phyloP scores from a whole-genome alignment of 2,888 invertebrate genomes.

The Elysia crispata region DNA sequence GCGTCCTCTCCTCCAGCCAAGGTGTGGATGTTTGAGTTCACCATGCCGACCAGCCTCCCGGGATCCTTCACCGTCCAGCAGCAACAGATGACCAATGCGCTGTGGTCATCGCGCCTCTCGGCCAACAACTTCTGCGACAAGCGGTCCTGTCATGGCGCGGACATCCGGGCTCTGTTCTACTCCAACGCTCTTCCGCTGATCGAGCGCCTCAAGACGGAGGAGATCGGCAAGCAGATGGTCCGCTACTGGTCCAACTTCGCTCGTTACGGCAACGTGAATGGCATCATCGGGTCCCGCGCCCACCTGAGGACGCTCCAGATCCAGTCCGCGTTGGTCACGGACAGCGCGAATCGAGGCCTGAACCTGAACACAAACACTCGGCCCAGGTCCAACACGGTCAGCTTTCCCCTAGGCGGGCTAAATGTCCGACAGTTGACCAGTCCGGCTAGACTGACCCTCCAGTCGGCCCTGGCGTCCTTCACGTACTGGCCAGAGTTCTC shows the following conservation, averaged over 20 bases:
- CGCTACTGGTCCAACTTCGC: conserved; percentile 68
- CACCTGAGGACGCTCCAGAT: conserved; percentile 25
- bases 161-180: conserved; percentile 59
- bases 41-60: conserved; percentile 20
- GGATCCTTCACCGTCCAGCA: neutral
- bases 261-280: conserved; percentile 2
- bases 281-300: neutral
- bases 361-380: neutral
- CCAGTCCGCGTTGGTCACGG: conserved; percentile 5
- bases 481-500: conserved; percentile 22
- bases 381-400: conserved; percentile 4
- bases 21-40: conserved; percentile 60
- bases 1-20: conserved; percentile 15
- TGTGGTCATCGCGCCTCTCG: conserved; percentile 29
- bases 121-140: conserved; percentile 52
- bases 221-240: conserved; percentile 54
- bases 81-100: neutral
- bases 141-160: conserved; percentile 62
- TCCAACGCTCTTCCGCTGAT: conserved; percentile 49
- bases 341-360: neutral
- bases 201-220: conserved; percentile 49
- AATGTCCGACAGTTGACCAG: neutral
- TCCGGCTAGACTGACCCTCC: neutral
- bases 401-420: neutral
- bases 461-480: conserved; percentile 14